phyloP scores from a whole-genome alignment of 2,888 invertebrate species.

The Melolontha melolontha region DNA sequence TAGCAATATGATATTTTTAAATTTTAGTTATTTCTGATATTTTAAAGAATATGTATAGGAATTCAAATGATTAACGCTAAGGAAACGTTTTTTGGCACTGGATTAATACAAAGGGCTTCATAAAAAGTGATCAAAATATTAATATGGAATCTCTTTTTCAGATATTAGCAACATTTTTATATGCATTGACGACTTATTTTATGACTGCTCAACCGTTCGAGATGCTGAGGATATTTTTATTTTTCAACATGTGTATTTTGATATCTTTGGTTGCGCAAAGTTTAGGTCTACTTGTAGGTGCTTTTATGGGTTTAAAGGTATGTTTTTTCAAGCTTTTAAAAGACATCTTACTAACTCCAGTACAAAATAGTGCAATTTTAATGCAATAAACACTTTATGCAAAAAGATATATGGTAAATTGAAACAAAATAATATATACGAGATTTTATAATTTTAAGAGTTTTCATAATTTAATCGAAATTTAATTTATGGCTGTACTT shows the following conservation, averaged over 20 bases:
- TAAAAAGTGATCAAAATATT: neutral
- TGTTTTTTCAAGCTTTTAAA: slow-evolving; percentile 43
- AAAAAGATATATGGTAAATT: too few relatives aligned
- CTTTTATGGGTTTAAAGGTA: slow-evolving; percentile 83
- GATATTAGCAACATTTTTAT: slow-evolving; percentile 75
- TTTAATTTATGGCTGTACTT: too few relatives aligned
- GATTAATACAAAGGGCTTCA: neutral
- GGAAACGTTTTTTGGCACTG: too few relatives aligned
- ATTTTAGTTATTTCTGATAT: too few relatives aligned
- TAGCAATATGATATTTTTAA: too few relatives aligned
- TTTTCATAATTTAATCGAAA: too few relatives aligned
- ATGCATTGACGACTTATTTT: slow-evolving; percentile 83
- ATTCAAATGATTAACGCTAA: too few relatives aligned
- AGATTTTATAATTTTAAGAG: too few relatives aligned
- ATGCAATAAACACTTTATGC: too few relatives aligned
- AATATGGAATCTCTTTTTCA: slow-evolving; percentile 58
- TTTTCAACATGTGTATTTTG: slow-evolving; percentile 78
- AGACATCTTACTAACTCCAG: neutral
- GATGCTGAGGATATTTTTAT: slow-evolving; percentile 76
- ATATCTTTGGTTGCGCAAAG: slow-evolving; percentile 89
- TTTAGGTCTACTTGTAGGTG: slow-evolving; percentile 87
- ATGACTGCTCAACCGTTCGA: slow-evolving; percentile 91
- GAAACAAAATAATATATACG: too few relatives aligned
- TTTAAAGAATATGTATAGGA: too few relatives aligned
- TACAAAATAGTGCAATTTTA: neutral